Base-by-base conservation (phyloP, 2,113 vertebrate genomes). In the Sula dactylatra region DNA sequence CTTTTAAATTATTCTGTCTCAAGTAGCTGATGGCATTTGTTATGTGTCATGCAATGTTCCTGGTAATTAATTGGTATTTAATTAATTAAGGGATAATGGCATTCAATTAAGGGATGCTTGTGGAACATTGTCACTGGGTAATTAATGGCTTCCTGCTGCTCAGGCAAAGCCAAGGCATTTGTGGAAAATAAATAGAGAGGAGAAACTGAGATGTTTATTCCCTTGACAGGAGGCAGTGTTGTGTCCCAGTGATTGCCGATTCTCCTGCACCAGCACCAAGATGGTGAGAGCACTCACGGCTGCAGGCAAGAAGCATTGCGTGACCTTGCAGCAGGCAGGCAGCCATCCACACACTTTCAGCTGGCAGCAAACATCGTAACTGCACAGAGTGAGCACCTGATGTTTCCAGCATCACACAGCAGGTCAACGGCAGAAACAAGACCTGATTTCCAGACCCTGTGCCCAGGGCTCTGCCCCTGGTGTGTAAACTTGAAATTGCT, bases 21-120 rank as follows among this genome's bases (percentile, higher is more conserved):
- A 88, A 73, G 49, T 86, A 80, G 89, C 96, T 36, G 70, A 69
- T 95, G 97, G 86, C 94, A 94, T 97, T 97, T 95, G 94, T 73
- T 87, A 52, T 11, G 14, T 13, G 89, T 74, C 93, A 61, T 34
- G 81, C 56, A 6, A 69, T 77, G 91, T 69, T 87, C 91, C 84
- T 34, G 86, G 82, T 97, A 95, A 97, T 96, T 97, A 96, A 97
- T 95, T 95, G 95, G 86, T 64, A 73, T 91, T 97, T 97, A 96
- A 97, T 97, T 97, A 97, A 97, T 97, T 96, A 97, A 91, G 70
- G 78, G 79, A 93, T 97, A 95, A 96, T 86, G 94, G 61, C 86
- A 90, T 95, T 96, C 94, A 82, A 66, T 95, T 93, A 94, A 91
- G 91, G 78, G 73, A 81, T 59, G 86, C 86, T 86, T 72, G 89